Percentiles rank a stretch among this genome's conserved stretches.
phyloP scores from a whole-genome alignment of 2,888 invertebrate genomes.

The Amiota communis region DNA sequence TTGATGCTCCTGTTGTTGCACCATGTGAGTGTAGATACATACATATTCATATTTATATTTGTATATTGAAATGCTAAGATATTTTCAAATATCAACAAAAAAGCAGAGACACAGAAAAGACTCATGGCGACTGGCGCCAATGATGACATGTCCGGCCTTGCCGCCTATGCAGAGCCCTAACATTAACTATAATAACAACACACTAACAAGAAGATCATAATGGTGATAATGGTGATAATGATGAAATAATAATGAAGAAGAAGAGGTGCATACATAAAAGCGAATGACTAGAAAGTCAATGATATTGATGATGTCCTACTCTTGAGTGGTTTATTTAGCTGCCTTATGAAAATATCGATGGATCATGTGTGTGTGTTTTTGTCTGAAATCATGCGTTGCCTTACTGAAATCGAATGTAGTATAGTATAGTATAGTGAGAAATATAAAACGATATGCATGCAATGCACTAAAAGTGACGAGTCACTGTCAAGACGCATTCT shows the following conservation, averaged over 20 bases:
- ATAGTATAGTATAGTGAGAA: conserved; percentile 26
- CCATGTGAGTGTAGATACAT: conserved; percentile 20
- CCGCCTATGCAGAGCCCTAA: conserved; percentile 25
- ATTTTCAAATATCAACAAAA: neutral
- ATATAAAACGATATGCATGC: conserved; percentile 17
- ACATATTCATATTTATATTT: neutral
- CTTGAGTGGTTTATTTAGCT: conserved; percentile 70
- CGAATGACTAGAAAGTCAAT: conserved; percentile 41
- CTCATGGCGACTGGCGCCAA: conserved; percentile 62
- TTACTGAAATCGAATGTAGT: conserved; percentile 25
- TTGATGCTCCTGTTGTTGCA: conserved; percentile 35
- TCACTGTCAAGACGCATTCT: conserved; percentile 67
- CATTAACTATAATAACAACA: conserved; percentile 30
- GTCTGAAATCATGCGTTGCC: conserved; percentile 16
- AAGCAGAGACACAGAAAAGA: neutral
- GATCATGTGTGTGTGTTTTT: conserved; percentile 17
- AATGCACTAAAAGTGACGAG: conserved; percentile 65
- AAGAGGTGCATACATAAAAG: conserved; percentile 36
- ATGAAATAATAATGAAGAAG: neutral
- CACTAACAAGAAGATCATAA: conserved; percentile 8
- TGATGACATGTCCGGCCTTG: conserved; percentile 68
- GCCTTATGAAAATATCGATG: conserved; percentile 66
- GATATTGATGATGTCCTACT: conserved; percentile 55
- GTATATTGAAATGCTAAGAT: conserved; percentile 35
- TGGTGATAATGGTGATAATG: neutral